Base-by-base conservation (phyloP, 2,888 invertebrate species). In the Timema podura region DNA sequence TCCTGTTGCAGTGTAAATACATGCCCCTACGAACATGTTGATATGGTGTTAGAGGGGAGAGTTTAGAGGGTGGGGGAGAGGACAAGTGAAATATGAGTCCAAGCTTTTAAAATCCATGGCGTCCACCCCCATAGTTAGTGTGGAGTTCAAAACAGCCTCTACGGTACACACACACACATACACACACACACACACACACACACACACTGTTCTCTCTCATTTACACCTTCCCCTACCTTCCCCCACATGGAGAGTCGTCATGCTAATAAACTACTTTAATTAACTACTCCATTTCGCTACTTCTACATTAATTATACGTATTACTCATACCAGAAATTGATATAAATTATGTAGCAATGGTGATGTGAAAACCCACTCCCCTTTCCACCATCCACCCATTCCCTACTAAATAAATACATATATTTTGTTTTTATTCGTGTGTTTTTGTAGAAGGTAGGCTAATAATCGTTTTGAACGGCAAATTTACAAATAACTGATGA, bases 11-110 rank as follows among this genome's bases (percentile, higher is more conserved):
- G 30, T 30, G 30, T 30, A 30, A 30, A 30, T 30, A 30, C 30
- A 30, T 30, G 30, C 30, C 30, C 30, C 30, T 30, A 30, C 30
- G 30, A 30, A 30, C 30, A 30, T 30, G 30, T 30, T 30, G 30
- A 30, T 30, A 30, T 30, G 30, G 30, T 30, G 30, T 30, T 30
- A 3, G 30, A 30, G 30, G 30, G 30, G 30, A 30, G 30, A 30
- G 30, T 30, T 30, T 30, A 30, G 30, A 30, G 30, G 30, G 30
- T 30, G 3, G 30, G 30, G 30, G 30, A 54, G 59, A 59, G 49
- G 30, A 30, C 54, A 67, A 46, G 71, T 71, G 68, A 71, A 70
- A 67, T 70, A 70, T 70, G 70, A 64, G 67, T 16, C 11, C 16
- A 49, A 54, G 69, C 69, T 69, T 69, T 69, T 69, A 69, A 69